Conservation (phyloP, 2,797 vertebrate genomes). For the Scolopax bukidnonensis region DNA sequence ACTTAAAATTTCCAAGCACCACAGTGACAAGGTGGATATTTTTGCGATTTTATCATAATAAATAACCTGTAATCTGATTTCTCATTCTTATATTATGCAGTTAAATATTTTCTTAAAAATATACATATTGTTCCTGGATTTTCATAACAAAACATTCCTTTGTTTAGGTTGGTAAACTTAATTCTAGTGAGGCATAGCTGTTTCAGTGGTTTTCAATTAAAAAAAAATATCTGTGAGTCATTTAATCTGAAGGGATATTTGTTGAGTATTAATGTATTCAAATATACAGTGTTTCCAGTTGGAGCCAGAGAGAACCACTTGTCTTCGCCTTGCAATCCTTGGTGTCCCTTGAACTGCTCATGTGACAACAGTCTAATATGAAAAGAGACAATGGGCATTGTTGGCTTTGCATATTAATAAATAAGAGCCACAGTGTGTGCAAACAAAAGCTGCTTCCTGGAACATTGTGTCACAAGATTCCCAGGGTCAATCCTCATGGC, state of each 20-base stretch:
- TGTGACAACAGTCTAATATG: constrained; percentile 65
- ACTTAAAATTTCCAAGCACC: neutral
- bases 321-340: constrained; percentile 66
- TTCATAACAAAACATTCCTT: neutral
- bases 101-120: neutral
- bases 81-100: neutral
- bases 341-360: constrained; percentile 67
- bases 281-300: constrained; percentile 23
- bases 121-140: neutral
- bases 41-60: neutral
- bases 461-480: constrained; percentile 70
- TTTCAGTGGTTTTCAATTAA: neutral
- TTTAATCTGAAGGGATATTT: constrained; percentile 50
- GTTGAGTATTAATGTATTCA: constrained; percentile 48
- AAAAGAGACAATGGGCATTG: constrained; percentile 70
- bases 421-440: constrained; percentile 68
- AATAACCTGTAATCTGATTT: neutral
- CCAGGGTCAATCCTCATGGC: constrained; percentile 43
- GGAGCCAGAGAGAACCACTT: constrained; percentile 34
- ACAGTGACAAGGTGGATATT: neutral
- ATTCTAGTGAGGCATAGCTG: neutral
- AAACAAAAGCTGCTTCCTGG: constrained; percentile 76
- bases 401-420: constrained; percentile 67
- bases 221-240: neutral
- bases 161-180: neutral